Percentiles rank a stretch among this genome's conserved stretches.
These are phyloP conservation scores for Dunckerocampus dactyliophorus DNA, from an alignment of 2,113 vertebrate genomes.

Conservation along the genomic window DNA sequence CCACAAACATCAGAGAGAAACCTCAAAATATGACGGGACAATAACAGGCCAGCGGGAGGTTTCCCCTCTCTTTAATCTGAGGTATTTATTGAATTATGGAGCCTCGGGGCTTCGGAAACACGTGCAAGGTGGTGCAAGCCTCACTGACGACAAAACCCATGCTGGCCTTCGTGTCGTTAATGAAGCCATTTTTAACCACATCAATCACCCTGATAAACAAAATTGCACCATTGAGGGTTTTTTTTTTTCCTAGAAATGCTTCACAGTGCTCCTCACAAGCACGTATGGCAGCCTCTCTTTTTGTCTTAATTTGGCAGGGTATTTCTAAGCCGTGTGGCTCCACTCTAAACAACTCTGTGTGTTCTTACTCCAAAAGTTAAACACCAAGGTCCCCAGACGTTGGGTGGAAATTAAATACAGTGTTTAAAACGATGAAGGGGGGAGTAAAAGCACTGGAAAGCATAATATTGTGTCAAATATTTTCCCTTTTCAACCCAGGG, in stretches of 20 bases:
- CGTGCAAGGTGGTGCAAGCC: not conserved
- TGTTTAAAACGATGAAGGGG: conserved; percentile 19
- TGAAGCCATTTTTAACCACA: not conserved
- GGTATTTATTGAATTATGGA: conserved; percentile 14
- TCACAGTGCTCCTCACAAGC: not conserved
- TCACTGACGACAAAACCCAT: not conserved
- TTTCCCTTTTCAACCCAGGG: conserved; percentile 28
- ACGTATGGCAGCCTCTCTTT: conserved; percentile 13
- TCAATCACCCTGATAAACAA: not conserved
- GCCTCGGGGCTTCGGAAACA: not conserved
- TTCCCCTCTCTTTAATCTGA: conserved; percentile 15
- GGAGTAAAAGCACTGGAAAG: conserved; percentile 21
- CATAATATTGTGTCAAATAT: conserved; percentile 43
- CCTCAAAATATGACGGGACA: conserved; percentile 24
- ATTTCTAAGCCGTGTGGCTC: conserved; percentile 52
- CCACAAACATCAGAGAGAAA: conserved; percentile 20
- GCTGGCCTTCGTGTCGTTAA: not conserved
- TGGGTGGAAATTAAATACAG: conserved; percentile 43
- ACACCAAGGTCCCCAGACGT: conserved; percentile 38
- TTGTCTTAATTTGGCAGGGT: conserved; percentile 23
- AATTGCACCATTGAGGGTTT: not conserved
- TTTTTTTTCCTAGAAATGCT: not conserved
- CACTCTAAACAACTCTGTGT: conserved; percentile 64
- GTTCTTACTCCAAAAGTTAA: conserved; percentile 62
- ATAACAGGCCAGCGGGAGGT: conserved; percentile 12